Percentiles rank a stretch among this genome's conserved stretches.
Conservation (phyloP, 2,888 invertebrate species). For the Gandaritis pyraliata region DNA sequence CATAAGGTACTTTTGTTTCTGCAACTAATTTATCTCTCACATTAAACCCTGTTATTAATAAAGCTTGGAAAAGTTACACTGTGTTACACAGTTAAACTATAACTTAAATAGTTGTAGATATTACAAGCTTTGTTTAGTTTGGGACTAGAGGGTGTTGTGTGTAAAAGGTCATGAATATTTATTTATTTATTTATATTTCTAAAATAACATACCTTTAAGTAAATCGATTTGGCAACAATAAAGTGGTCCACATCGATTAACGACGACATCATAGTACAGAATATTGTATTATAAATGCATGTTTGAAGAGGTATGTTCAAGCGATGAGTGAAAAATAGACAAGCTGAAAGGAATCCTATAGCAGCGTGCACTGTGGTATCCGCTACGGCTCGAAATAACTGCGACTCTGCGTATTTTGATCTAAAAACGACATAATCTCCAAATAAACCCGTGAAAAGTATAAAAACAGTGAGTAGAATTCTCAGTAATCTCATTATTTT, state of each 20-base stretch:
- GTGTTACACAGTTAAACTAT: no score
- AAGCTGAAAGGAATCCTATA: conserved; percentile 64
- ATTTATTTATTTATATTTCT: no score
- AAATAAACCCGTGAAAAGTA: conserved; percentile 54
- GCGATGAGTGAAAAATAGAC: conserved; percentile 65
- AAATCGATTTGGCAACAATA: conserved; percentile 68
- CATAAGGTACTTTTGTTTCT: no score
- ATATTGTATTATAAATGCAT: conserved; percentile 52
- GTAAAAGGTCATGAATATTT: no score
- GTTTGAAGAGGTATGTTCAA: conserved; percentile 47
- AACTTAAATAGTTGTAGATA: no score
- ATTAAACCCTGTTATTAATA: no score
- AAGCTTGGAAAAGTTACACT: no score
- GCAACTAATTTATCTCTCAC: no score
- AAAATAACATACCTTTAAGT: conserved; percentile 59
- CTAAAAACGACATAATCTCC: conserved; percentile 73
- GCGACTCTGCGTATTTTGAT: conserved; percentile 63
- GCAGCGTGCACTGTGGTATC: conserved; percentile 65
- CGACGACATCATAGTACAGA: conserved; percentile 67
- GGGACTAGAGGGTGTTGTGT: no score
- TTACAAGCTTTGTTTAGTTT: no score
- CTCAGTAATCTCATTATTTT: conserved; percentile 54
- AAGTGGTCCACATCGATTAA: conserved; percentile 73
- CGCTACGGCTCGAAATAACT: conserved; percentile 59
- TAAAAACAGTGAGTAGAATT: conserved; percentile 51